Evolutionary conservation across 1,140 invertebrate genomes (phyloP), one percentile per base, ranked within the genome.

Genomic region (Diploscapter pachys): DNA sequence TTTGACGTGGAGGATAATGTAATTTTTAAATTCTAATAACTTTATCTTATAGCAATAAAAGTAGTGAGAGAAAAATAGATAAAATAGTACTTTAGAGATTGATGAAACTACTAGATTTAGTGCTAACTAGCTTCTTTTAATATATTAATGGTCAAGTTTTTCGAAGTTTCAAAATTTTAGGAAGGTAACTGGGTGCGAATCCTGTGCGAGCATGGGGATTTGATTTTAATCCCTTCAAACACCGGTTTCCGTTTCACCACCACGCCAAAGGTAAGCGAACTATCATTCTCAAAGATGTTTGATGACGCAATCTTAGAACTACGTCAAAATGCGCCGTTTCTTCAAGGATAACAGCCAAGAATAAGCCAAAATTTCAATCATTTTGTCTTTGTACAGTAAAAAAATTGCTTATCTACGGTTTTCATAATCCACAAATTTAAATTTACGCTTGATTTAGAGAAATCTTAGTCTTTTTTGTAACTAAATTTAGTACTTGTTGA

Each of bases 241-340:
- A 81, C 63, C 54, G 65, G 63, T 68, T 80, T 81, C 73, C 52
- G 76, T 50, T 78, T 80, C 59, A 77, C 81, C 9, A 75, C 73
- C n/a, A 81, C 78, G 56, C 73, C 77, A 56, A 77, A 79, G 63
- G 73, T 79, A 8, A 61, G n/a, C 68, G 9, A 68, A 5, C 51
- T 6, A 8, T 68, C 11, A 68, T 68, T 53, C 13, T 31, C 51
- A 48, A 11, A 11, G 9, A 49, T 9, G 0, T 13, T 48, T 68
- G 5, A 8, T 6, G 6, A 56, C 31, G 11, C 61, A 31, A 11
- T 76, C 83, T 65, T 71, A 84, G 84, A 85, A 85, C 64, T 85
- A 83, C 73, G 83, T 85, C 2, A 85, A 85, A 72, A 80, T 85
- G 57, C 82, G 84, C 59, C 82, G 83, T 49, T 85, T 85, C 78